Conservation (phyloP, 2,888 invertebrate genomes). For the Synergus laeviventris region DNA sequence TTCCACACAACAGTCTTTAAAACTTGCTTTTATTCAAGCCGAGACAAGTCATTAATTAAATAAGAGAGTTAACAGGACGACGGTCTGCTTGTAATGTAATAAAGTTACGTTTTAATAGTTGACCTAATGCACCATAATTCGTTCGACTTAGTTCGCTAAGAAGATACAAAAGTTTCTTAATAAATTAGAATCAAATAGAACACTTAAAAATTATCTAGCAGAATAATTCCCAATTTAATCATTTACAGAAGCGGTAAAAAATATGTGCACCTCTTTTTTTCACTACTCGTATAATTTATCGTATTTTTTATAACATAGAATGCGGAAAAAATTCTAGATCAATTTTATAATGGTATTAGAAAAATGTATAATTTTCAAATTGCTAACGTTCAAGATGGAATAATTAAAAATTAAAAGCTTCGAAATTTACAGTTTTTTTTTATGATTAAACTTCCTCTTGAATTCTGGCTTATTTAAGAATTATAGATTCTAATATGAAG, state of each 20-base stretch:
- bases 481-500: background rate
- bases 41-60: conserved; percentile 37
- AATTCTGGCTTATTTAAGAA: background rate
- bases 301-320: no score
- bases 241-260: no score
- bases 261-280: no score
- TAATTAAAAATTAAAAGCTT: no score
- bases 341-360: no score
- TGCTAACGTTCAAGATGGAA: no score
- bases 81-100: conserved; percentile 21
- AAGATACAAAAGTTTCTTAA: conserved; percentile 34
- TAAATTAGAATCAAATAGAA: conserved; percentile 13
- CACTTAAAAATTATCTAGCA: background rate
- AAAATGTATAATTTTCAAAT: no score
- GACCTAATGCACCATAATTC: conserved; percentile 31
- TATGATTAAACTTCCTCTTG: no score
- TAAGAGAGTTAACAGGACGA: conserved; percentile 19
- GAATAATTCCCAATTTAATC: background rate
- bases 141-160: conserved; percentile 28
- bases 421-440: no score
- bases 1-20: background rate
- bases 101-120: conserved; percentile 37
- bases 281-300: no score
- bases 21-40: conserved; percentile 27
- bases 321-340: no score